Conservation (phyloP, 2,888 invertebrate species). For the Zelleria hepariella region DNA sequence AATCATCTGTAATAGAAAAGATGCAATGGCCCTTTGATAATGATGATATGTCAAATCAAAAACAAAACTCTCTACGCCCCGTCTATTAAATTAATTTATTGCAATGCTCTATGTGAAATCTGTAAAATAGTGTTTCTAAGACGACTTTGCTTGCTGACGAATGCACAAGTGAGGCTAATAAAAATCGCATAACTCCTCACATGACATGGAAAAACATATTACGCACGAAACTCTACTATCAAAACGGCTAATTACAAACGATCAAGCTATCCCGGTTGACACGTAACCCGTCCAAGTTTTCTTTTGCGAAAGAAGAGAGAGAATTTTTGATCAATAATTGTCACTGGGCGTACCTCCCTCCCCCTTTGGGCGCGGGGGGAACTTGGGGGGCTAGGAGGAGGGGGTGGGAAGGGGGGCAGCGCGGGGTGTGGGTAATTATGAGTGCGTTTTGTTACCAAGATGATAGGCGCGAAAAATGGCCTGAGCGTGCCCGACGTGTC, state of each 20-base stretch:
- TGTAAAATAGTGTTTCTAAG: no score
- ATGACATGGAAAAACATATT: no score
- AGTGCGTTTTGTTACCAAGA: conserved; percentile 73
- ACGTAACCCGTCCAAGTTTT: conserved; percentile 73
- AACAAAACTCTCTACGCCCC: no score
- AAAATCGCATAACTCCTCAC: no score
- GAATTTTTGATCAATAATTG: conserved; percentile 80
- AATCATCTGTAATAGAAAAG: no score
- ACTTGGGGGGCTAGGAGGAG: conserved; percentile 21
- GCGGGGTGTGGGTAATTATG: conserved; percentile 64
- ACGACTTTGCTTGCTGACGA: no score
- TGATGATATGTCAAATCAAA: no score
- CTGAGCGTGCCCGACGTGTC: conserved; percentile 72
- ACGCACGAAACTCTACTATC: conserved; percentile 16
- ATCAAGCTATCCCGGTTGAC: conserved; percentile 60
- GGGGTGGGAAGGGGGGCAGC: conserved; percentile 28
- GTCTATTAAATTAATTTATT: no score
- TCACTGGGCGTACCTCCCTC: conserved; percentile 71
- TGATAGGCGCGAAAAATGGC: conserved; percentile 73
- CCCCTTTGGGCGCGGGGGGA: conserved; percentile 16
- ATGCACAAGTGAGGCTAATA: no score
- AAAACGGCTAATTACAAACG: conserved; percentile 60
- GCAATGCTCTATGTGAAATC: no score
- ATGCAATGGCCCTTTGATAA: no score
- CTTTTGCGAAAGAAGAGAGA: conserved; percentile 75